These are phyloP conservation scores for Leiothrix lutea DNA, from an alignment of 2,113 vertebrate species.

Conservation along the genomic window DNA sequence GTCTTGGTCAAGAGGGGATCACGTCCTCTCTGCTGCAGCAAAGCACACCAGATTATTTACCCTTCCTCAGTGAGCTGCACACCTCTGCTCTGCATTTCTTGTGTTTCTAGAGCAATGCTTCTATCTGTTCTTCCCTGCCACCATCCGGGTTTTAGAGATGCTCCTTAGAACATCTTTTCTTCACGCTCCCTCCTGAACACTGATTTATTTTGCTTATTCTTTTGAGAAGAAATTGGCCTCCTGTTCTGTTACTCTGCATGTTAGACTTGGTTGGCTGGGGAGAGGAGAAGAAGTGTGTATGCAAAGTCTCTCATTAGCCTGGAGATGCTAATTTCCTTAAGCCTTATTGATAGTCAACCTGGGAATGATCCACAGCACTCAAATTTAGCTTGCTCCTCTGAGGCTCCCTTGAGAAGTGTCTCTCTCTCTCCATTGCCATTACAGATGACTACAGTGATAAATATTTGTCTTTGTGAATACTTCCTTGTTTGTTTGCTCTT, in stretches of 20 bases:
- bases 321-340: conserved; percentile 13
- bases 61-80: neutral
- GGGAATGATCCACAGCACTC: neutral
- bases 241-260: neutral
- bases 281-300: neutral
- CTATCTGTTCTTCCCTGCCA: neutral
- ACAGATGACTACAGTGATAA: neutral
- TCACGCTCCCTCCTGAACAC: neutral
- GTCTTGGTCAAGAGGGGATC: neutral
- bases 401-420: neutral
- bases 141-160: neutral
- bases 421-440: neutral
- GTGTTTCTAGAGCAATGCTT: neutral
- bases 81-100: neutral
- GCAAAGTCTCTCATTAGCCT: neutral
- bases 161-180: neutral
- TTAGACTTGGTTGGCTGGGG: neutral
- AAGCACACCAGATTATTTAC: neutral
- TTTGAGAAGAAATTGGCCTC: neutral
- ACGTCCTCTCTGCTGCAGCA: neutral
- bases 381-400: neutral
- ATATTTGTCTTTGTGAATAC: conserved; percentile 27
- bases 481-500: conserved; percentile 26
- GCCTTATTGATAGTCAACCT: neutral
- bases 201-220: neutral